phyloP scores from a whole-genome alignment of 1,140 invertebrate species.

The Berghia stephanieae region DNA sequence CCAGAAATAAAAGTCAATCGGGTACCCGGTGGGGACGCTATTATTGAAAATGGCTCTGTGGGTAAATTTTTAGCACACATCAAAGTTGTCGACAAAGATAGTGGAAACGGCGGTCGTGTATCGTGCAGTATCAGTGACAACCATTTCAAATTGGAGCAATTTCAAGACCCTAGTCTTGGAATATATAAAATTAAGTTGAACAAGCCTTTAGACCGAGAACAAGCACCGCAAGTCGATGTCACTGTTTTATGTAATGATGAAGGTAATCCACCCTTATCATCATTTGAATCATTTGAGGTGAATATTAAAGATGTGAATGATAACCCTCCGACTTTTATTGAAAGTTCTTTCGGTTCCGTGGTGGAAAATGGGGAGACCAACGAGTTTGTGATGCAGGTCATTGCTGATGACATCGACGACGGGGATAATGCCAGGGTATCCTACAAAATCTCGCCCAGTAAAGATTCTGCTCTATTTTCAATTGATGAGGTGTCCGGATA shows the following conservation, averaged over 20 bases:
- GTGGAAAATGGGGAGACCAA: constrained; percentile 45
- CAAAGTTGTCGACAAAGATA: constrained; percentile 45
- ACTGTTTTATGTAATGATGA: constrained; percentile 46
- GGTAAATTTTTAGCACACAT: constrained; percentile 50
- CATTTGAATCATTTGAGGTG: constrained; percentile 51
- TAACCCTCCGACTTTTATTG: constrained; percentile 48
- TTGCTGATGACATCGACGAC: constrained; percentile 74
- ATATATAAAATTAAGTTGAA: constrained; percentile 50
- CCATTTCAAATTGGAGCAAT: constrained; percentile 40
- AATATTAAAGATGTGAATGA: constrained; percentile 57
- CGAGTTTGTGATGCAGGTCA: constrained; percentile 72
- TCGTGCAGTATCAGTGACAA: constrained; percentile 45
- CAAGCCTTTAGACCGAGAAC: constrained; percentile 43
- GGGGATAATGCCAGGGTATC: constrained; percentile 77
- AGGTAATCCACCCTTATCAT: constrained; percentile 44
- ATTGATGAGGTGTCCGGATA: constrained; percentile 26
- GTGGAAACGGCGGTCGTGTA: constrained; percentile 45
- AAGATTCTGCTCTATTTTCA: constrained; percentile 18
- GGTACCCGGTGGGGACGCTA: constrained; percentile 32
- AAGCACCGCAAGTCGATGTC: constrained; percentile 38
- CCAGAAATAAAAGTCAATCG: constrained; percentile 51
- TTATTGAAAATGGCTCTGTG: constrained; percentile 39
- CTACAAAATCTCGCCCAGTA: constrained; percentile 51
- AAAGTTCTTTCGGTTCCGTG: constrained; percentile 20
- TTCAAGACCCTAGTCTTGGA: constrained; percentile 32